Base-by-base conservation (phyloP, 2,888 invertebrate genomes). In the Heteropelma amictum region DNA sequence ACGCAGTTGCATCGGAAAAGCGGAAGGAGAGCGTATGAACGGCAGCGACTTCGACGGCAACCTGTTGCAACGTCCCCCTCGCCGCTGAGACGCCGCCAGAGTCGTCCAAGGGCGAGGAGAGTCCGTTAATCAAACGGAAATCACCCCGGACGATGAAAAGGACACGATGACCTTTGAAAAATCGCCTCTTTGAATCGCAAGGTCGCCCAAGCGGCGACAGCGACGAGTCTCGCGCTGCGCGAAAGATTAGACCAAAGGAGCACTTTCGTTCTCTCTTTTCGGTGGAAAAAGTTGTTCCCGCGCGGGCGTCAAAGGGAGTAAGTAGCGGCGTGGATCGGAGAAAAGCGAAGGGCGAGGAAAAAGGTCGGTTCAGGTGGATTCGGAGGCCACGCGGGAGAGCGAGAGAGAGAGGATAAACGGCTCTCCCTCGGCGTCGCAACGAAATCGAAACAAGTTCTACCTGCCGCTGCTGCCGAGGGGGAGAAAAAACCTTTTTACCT, bases 51-150 rank as follows among this genome's bases (percentile, higher is more conserved):
- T 70, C 78, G 76, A 76, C 78, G 67, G 70, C 84, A 85, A 85
- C 85, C 85, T 85, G 85, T 85, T 85, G 85, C 85, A 84, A 84
- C 83, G 81, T 83, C 60, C 42, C 8, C 79, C 76, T 79, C 75
- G 76, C 54, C 53, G 67, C 60, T 19, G 40, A 26, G 64, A 51
- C 58, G 72, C 58, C 58, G 58, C 58, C 65, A 47, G 63, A 70
- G 70, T 70, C 54, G 70, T 70, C 30, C n/a, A n/a, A n/a, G n/a
- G n/a, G n/a, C n/a, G n/a, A n/a, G n/a, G n/a, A n/a, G n/a, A n/a
- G n/a, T n/a, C n/a, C n/a, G n/a, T n/a, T n/a, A n/a, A 47, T 40
- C 30, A 54, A 51, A 64, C 77, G 79, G 76, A n/a, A n/a, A n/a
- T n/a, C n/a, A n/a, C n/a, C n/a, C n/a, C n/a, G n/a, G n/a, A n/a